A percentile compares a stretch with the other conserved stretches of the same genome.
phyloP scores from a whole-genome alignment of 1,140 invertebrate genomes.

The Ladona fulva region DNA sequence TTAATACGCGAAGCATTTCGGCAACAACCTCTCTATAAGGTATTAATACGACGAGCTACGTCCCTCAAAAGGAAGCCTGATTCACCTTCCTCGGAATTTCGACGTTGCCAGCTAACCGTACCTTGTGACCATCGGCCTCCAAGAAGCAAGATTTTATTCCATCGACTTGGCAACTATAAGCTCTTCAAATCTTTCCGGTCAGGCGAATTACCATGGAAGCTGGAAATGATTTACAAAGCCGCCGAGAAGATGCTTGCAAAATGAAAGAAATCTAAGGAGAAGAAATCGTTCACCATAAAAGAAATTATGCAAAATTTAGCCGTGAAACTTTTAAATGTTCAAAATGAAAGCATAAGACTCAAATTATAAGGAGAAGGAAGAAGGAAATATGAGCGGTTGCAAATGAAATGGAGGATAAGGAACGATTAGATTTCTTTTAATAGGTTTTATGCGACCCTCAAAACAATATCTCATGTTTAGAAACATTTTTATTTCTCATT shows the following conservation, averaged over 20 bases:
- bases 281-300: neutral
- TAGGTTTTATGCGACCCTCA: too few species aligned
- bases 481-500: too few species aligned
- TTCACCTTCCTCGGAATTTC: neutral
- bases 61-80: constrained; percentile 3
- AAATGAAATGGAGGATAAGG: too few species aligned
- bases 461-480: too few species aligned
- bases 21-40: neutral
- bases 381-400: neutral
- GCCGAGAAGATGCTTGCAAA: neutral
- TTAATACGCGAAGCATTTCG: neutral
- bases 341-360: neutral
- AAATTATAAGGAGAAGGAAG: neutral
- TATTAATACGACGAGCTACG: neutral
- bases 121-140: neutral
- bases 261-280: neutral
- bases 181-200: neutral
- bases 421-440: too few species aligned
- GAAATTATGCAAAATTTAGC: neutral
- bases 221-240: neutral
- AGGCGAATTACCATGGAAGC: neutral
- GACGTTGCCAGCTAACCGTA: neutral
- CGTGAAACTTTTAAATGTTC: neutral
- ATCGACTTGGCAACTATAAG: neutral
- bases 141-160: neutral